Conservation (phyloP, 2,888 invertebrate genomes). For the Blomia tropicalis region DNA sequence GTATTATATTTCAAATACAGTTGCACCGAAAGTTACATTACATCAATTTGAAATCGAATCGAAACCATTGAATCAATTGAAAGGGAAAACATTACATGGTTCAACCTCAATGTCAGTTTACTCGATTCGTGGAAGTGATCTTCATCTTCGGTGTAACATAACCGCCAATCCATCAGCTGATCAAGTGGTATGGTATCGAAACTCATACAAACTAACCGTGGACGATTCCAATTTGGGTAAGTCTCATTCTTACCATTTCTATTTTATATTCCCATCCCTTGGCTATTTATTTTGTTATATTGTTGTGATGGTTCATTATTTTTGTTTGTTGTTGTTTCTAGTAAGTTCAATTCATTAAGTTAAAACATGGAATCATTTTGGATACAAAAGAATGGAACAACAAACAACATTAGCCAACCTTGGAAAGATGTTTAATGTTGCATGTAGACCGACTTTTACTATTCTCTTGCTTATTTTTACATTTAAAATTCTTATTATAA, state of each 20-base stretch:
- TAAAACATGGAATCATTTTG: too few relatives aligned
- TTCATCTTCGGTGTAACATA: constrained; percentile 10
- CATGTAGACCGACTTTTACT: too few relatives aligned
- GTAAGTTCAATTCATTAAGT: too few relatives aligned
- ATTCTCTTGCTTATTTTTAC: not conserved
- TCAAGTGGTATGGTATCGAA: not conserved
- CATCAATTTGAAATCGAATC: not conserved
- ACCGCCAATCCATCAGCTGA: constrained; percentile 3
- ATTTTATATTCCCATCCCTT: too few relatives aligned
- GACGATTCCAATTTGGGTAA: not conserved
- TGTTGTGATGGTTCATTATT: too few relatives aligned
- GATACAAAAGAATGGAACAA: too few relatives aligned
- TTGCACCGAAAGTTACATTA: constrained; percentile 10
- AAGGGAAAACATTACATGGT: not conserved
- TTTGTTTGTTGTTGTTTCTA: too few relatives aligned
- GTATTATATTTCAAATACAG: too few relatives aligned
- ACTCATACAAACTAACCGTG: not conserved
- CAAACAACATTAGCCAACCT: too few relatives aligned
- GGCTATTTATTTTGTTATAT: too few relatives aligned
- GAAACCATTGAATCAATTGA: too few relatives aligned
- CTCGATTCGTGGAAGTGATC: not conserved
- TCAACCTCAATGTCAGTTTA: not conserved
- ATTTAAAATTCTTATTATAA: not conserved
- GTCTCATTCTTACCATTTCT: too few relatives aligned
- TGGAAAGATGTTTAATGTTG: not conserved